These are phyloP conservation scores for Callionymus lyra DNA, from an alignment of 2,113 vertebrate species.

Conservation along the genomic window DNA sequence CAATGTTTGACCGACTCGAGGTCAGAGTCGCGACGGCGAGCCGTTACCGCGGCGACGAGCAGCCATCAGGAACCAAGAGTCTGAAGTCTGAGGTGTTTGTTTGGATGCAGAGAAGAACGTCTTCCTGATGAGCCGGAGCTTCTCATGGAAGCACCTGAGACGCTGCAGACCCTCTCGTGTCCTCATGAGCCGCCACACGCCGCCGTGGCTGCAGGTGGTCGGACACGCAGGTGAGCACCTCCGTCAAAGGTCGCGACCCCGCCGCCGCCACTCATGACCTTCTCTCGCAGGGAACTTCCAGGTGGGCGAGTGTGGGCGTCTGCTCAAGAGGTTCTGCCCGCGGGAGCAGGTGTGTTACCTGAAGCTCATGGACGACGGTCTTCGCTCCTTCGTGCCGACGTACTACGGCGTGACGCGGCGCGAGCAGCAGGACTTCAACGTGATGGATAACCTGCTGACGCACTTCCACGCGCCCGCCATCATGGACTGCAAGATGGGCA, in stretches of 20 bases:
- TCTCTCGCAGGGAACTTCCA: slow-evolving; percentile 75
- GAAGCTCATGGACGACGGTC: slow-evolving; percentile 69
- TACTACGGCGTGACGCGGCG: slow-evolving; percentile 74
- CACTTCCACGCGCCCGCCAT: slow-evolving; percentile 80
- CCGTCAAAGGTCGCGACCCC: neutral
- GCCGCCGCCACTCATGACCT: too few species aligned
- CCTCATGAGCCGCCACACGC: slow-evolving; percentile 68
- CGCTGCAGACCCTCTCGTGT: slow-evolving; percentile 67
- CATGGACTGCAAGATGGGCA: slow-evolving; percentile 95
- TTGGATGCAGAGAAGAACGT: neutral
- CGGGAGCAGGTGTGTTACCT: slow-evolving; percentile 78
- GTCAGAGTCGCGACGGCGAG: slow-evolving; percentile 15
- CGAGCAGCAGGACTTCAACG: slow-evolving; percentile 75
- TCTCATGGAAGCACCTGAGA: slow-evolving; percentile 68
- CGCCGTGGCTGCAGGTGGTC: slow-evolving; percentile 77
- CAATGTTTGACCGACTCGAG: too few species aligned
- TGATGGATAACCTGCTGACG: slow-evolving; percentile 82
- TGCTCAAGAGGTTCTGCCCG: slow-evolving; percentile 79
- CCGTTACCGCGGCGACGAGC: slow-evolving; percentile 47
- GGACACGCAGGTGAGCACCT: slow-evolving; percentile 74
- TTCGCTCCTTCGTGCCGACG: slow-evolving; percentile 74
- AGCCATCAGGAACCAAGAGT: slow-evolving; percentile 22
- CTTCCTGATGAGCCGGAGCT: slow-evolving; percentile 2
- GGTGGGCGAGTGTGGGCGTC: slow-evolving; percentile 72
- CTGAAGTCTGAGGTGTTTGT: slow-evolving; percentile 35